Base-by-base conservation (phyloP, 2,113 vertebrate genomes). In the Epinephelus lanceolatus region DNA sequence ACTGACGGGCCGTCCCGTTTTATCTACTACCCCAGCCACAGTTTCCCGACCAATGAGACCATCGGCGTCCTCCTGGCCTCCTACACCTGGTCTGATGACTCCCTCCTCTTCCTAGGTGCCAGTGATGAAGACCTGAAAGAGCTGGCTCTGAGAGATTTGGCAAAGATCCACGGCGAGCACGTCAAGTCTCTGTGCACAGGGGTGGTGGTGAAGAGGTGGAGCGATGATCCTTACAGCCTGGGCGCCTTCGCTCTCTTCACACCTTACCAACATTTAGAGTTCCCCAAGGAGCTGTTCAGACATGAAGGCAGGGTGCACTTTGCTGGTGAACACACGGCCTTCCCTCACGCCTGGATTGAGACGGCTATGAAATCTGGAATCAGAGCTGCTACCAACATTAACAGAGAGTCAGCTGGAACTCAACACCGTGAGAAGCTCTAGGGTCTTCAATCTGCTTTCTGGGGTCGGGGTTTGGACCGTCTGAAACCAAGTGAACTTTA, bases 1-100 rank as follows among this genome's bases (percentile, higher is more conserved):
- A 96, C 96, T 0, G 94, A 97, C 25, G 23, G 80, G 6, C 96
- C 96, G 0, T 94, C 93, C 0, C 93, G 95, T 1, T 96, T 89
- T 51, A 93, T 97, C 86, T 92, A 96, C 92, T 97, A 97, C 86
- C 96, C 95, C 19, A 96, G 92, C 81, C 96, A 97, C 86, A 80
- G 75, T 45, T 92, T 96, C 83, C 78, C 89, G 1, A 27, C 1
- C 6, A 87, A 87, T 1, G 17, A 83, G 0, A 63, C 66, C 0
- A 47, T 93, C 1, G 93, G 96, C 0, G 78, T 93, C 1, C 59
- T 97, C 5, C 59, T 97, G 86, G 96, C 96, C 0, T 97, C 96
- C 76, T 96, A 96, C 89, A 96, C 96, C 0, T 83, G 86, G 89
- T 95, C 84, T 0, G 86, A 93, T 0, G 96, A 97, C 0, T 87